Base-by-base conservation (phyloP, 2,113 vertebrate genomes). In the Burhinus bistriatus region DNA sequence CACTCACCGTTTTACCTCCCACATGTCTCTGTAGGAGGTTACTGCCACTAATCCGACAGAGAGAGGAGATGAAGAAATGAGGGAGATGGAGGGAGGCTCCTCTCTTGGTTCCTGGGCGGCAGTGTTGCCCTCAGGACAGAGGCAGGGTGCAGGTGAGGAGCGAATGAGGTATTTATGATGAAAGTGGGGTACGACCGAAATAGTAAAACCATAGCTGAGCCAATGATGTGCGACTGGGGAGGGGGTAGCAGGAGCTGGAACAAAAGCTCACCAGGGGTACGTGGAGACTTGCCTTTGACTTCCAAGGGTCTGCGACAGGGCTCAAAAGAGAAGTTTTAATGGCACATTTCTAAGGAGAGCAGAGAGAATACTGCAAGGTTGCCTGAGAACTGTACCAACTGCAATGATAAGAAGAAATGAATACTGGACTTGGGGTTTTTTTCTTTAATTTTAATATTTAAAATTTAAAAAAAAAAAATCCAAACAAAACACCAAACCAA, bases 301-400 rank as follows among this genome's bases (percentile, higher is more conserved):
- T 80, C 40, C 36, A n/a, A 61, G 34, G 21, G 75, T 11, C 30
- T 73, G 68, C 0, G 1, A 16, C 6, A 3, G 1, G 16, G 29
- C 38, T 83, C n/a, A 27, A 77, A 62, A 66, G 29, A 29, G 25
- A 66, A 5, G 5, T 47, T 80, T 15, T n/a, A 42, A 15, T 3
- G 54, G 5, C 13, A 36, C 1, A 0, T 78, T 68, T 80, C 40
- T 45, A 51, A 71, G 49, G 52, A 19, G 13, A 85, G 23, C 11
- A 36, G 22, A 66, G 30, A 44, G 18, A 44, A 15, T 68, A 26
- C 20, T 25, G 15, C 38, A 51, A 36, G 44, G 30, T 18, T 83
- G 45, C 40, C 45, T 83, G 66, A 89, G 70, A 91, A 15, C 54
- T 32, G 34, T 4, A 64, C 40, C 54, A 87, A 85, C 87, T 69